These are phyloP conservation scores for Caenorhabditis latens DNA, from an alignment of 1,140 invertebrate genomes.

Conservation along the genomic window DNA sequence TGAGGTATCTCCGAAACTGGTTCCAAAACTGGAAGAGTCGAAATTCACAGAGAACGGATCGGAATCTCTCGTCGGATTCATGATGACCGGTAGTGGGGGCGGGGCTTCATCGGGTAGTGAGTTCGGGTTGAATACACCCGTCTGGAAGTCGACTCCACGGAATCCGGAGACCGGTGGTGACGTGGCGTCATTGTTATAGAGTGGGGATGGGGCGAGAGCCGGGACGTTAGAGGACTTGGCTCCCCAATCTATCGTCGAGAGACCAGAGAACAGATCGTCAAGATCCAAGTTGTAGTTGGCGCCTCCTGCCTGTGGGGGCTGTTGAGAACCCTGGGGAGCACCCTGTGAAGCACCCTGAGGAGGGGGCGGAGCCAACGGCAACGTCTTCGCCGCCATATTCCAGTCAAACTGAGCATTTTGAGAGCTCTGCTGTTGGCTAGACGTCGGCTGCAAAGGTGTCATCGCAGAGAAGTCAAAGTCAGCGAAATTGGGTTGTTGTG, in stretches of 20 bases:
- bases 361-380: constrained; percentile 3
- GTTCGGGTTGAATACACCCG: constrained; percentile 23
- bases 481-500: neutral
- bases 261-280: constrained; percentile 20
- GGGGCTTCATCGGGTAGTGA: constrained; percentile 25
- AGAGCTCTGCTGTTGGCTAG: neutral
- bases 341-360: neutral
- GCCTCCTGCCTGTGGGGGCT: neutral
- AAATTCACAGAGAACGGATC: constrained; percentile 21
- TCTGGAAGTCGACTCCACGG: constrained; percentile 39
- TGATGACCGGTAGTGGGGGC: constrained; percentile 25
- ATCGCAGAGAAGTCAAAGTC: neutral
- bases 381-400: constrained; percentile 10
- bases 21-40: neutral
- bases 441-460: neutral
- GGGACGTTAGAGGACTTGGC: neutral
- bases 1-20: neutral
- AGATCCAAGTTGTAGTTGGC: constrained; percentile 21
- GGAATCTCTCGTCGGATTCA: neutral
- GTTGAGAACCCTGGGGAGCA: neutral
- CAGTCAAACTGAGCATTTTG: constrained; percentile 17
- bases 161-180: constrained; percentile 19
- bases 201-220: neutral
- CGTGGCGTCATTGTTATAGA: constrained; percentile 4
- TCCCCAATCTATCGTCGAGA: constrained; percentile 51